phyloP scores from a whole-genome alignment of 2,797 vertebrate species.

The Pseudochirops corinnae region DNA sequence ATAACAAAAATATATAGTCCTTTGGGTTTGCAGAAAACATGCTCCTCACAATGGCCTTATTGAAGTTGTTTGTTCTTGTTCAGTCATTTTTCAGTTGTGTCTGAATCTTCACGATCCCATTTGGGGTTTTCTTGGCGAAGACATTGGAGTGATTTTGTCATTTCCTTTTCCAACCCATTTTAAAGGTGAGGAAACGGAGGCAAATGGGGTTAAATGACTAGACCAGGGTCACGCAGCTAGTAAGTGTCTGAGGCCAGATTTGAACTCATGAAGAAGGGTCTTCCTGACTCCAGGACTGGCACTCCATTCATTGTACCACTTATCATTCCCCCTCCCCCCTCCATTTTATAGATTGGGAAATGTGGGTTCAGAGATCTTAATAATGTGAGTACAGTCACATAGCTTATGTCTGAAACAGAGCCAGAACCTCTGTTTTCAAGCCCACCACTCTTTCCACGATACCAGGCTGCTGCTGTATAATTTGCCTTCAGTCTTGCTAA shows the following conservation, averaged over 20 bases:
- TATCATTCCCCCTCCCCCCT: neutral
- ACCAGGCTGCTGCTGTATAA: neutral
- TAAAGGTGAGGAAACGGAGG: neutral
- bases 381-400: neutral
- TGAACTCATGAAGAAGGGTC: neutral
- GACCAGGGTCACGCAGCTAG: neutral
- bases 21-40: neutral
- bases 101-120: too few relatives aligned
- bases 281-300: neutral
- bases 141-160: too few relatives aligned
- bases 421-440: neutral
- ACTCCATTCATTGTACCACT: neutral
- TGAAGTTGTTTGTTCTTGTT: too few relatives aligned
- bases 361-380: neutral
- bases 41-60: neutral
- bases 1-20: neutral
- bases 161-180: neutral
- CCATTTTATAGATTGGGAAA: neutral
- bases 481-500: neutral
- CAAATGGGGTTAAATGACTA: neutral
- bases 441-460: neutral
- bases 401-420: neutral
- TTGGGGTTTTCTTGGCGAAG: too few relatives aligned
- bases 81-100: too few relatives aligned
- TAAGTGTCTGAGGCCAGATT: neutral